A percentile compares a stretch with the other conserved stretches of the same genome.
Conservation (phyloP, 2,888 invertebrate genomes). For the Chironomus tentans region DNA sequence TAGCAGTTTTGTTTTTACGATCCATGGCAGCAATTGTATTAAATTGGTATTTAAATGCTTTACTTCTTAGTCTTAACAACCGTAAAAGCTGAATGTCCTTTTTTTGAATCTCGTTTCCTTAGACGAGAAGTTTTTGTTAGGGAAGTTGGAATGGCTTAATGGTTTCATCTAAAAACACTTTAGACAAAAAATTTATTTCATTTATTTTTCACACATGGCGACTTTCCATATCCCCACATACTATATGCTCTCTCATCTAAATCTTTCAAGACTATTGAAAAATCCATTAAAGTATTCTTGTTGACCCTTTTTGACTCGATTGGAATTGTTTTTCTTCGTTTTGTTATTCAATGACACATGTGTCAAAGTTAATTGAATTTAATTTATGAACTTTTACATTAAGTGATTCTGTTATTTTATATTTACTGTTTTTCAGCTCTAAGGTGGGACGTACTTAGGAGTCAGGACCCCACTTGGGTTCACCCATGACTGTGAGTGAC, state of each 20-base stretch:
- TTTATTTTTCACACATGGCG: neutral
- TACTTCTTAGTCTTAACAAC: constrained; percentile 4
- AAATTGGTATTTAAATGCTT: constrained; percentile 19
- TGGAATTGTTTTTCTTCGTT: neutral
- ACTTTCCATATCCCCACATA: neutral
- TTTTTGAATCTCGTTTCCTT: neutral
- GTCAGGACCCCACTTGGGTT: too few relatives aligned
- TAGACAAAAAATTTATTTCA: neutral
- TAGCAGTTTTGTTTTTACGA: neutral
- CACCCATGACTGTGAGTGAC: too few relatives aligned
- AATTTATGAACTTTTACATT: neutral
- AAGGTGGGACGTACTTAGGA: too few relatives aligned
- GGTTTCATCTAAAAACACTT: neutral
- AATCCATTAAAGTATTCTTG: neutral
- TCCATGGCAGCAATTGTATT: constrained; percentile 6
- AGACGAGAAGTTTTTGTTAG: neutral
- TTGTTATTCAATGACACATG: neutral
- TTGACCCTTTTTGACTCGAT: neutral
- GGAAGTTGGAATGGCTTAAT: neutral
- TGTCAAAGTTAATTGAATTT: constrained; percentile 10
- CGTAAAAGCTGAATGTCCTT: neutral
- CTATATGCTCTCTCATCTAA: neutral
- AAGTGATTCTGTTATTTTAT: too few relatives aligned
- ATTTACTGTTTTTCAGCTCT: too few relatives aligned
- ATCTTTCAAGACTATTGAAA: neutral